These are phyloP conservation scores for Mohoua ochrocephala DNA, from an alignment of 2,113 vertebrate genomes.

Conservation along the genomic window DNA sequence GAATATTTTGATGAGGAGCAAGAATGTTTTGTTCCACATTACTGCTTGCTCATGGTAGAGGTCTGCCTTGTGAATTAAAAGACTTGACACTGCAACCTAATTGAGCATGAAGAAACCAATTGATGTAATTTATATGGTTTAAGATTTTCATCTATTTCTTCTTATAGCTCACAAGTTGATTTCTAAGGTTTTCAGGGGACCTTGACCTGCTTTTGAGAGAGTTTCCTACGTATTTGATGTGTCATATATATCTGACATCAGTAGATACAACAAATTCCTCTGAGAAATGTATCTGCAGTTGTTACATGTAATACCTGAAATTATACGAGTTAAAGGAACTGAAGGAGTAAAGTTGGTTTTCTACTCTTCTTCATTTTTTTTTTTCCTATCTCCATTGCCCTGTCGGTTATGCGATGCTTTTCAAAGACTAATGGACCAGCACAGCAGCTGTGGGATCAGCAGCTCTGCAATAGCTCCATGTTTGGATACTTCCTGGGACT, in stretches of 20 bases:
- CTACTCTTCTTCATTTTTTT: neutral
- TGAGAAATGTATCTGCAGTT: neutral
- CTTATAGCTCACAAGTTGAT: neutral
- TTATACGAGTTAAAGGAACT: neutral
- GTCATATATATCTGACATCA: neutral
- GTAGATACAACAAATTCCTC: neutral
- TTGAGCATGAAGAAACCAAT: neutral
- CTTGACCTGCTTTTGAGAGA: neutral
- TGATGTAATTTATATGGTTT: neutral
- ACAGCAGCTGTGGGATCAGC: neutral
- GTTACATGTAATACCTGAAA: neutral
- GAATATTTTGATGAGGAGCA: neutral
- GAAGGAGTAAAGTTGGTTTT: neutral
- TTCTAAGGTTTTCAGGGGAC: neutral
- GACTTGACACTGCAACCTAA: neutral
- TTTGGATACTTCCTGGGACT: neutral
- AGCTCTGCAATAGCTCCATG: neutral
- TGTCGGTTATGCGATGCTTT: neutral
- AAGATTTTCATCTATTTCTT: neutral
- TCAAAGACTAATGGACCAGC: neutral
- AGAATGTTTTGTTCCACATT: neutral
- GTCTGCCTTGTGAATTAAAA: neutral
- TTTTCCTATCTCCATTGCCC: neutral
- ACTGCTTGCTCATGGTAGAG: neutral
- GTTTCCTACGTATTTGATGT: neutral